These are phyloP conservation scores for Melospiza georgiana DNA, from an alignment of 2,113 vertebrate genomes.

Conservation along the genomic window DNA sequence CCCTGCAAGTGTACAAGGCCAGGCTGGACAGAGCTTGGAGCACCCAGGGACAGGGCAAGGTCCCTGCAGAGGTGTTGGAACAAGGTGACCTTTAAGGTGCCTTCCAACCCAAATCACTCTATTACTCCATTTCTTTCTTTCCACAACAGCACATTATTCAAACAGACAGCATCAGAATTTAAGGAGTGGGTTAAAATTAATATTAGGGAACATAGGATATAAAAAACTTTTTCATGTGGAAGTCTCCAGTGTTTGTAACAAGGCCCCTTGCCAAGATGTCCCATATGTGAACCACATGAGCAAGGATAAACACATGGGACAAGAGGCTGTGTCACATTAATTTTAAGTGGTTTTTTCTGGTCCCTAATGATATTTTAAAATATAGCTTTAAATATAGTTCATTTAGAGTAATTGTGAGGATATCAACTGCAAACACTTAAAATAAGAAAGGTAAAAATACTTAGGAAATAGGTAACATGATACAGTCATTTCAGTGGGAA, in stretches of 20 bases:
- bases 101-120: background rate
- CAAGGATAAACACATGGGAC: background rate
- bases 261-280: background rate
- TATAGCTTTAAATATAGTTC: background rate
- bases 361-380: background rate
- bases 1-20: background rate
- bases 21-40: background rate
- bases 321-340: background rate
- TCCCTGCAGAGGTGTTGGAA: fast-evolving
- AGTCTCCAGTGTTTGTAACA: background rate
- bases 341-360: background rate
- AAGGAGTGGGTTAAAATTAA: background rate
- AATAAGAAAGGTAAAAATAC: background rate
- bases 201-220: background rate
- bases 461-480: background rate
- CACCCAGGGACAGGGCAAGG: background rate
- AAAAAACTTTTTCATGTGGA: background rate
- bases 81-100: background rate
- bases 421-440: background rate
- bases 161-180: background rate
- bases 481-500: background rate
- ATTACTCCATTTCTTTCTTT: background rate
- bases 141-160: background rate
- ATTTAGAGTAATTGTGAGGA: background rate
- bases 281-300: background rate